Percentiles rank a stretch among this genome's conserved stretches.
Evolutionary conservation across 2,113 vertebrate species (phyloP).

Genomic region (Hymenochirus boettgeri): DNA sequence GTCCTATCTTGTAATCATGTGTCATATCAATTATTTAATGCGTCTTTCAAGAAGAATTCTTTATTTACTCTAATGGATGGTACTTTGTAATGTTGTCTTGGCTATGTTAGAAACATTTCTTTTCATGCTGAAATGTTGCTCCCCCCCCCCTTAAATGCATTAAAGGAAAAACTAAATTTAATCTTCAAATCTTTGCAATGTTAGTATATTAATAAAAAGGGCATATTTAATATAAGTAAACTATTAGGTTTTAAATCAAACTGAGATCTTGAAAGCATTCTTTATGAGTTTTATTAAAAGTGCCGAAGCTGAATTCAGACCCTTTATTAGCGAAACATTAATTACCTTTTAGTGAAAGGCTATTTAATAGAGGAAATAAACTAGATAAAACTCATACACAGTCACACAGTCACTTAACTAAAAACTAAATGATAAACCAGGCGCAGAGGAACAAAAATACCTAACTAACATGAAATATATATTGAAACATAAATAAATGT

Average conservation of each 20-base stretch:
- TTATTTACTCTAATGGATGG: constrained; percentile 37
- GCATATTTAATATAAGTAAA: constrained; percentile 18
- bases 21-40: constrained; percentile 33
- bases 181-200: constrained; percentile 16
- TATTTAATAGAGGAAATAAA: no score
- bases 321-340: no score
- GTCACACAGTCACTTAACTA: no score
- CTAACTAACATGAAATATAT: no score
- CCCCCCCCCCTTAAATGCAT: constrained; percentile 1
- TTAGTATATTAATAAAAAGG: constrained; percentile 18
- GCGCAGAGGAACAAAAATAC: no score
- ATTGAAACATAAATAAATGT: no score
- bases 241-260: constrained; percentile 7
- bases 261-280: no score
- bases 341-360: no score
- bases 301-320: no score
- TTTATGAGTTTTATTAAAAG: no score
- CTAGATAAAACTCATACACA: no score
- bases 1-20: constrained; percentile 32
- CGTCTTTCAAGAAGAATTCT: constrained; percentile 30
- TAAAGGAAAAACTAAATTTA: constrained; percentile 22
- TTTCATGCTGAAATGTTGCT: constrained; percentile 14
- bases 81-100: constrained; percentile 30
- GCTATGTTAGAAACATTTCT: constrained; percentile 14
- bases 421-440: no score